These are phyloP conservation scores for Urocolius indicus DNA, from an alignment of 2,113 vertebrate genomes.

Conservation along the genomic window DNA sequence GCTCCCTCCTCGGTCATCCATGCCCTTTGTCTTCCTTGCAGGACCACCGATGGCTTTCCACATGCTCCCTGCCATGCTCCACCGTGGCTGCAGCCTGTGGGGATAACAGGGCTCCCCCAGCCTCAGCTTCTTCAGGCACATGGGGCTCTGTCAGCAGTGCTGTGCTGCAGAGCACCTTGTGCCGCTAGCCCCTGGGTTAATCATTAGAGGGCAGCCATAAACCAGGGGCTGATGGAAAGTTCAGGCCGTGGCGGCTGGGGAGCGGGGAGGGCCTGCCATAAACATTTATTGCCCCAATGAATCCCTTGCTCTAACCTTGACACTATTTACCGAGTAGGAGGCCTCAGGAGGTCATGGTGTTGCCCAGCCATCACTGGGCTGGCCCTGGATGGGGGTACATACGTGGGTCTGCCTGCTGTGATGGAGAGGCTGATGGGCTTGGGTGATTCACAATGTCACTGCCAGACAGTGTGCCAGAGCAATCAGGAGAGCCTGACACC, in stretches of 20 bases:
- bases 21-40: neutral
- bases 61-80: neutral
- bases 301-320: slow-evolving; percentile 75
- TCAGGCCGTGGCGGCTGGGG: slow-evolving; percentile 32
- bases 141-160: neutral
- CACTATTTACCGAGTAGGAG: slow-evolving; percentile 66
- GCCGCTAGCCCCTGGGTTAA: slow-evolving; percentile 53
- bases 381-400: neutral
- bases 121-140: rapidly evolving
- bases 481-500: neutral
- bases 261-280: slow-evolving; percentile 45
- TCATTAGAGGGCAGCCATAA: slow-evolving; percentile 74
- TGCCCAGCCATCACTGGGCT: neutral
- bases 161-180: rapidly evolving
- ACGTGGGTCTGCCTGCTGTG: neutral
- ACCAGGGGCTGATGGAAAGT: slow-evolving; percentile 79
- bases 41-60: neutral
- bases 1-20: rapidly evolving
- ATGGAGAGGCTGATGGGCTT: rapidly evolving
- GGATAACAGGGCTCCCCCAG: neutral
- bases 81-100: rapidly evolving
- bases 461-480: rapidly evolving
- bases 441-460: rapidly evolving
- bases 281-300: slow-evolving; percentile 67
- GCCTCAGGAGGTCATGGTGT: slow-evolving; percentile 48